Base-by-base conservation (phyloP, 2,797 vertebrate species). In the Halcyon chelicuti region DNA sequence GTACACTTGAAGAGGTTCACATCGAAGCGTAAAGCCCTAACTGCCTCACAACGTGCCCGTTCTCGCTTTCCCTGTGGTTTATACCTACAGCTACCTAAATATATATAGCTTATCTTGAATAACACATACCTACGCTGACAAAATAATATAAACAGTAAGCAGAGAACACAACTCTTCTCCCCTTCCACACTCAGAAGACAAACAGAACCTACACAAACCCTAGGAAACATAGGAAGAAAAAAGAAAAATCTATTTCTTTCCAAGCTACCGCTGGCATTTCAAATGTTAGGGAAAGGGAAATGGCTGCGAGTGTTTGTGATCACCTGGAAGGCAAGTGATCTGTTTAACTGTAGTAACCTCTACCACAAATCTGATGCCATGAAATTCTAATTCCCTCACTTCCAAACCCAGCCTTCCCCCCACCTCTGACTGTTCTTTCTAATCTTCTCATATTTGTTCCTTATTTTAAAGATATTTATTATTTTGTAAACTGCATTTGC, bases 401-500 rank as follows among this genome's bases (percentile, higher is more conserved):
- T 71, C 46, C 68, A 71, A 81, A 54, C 5, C 15, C 54, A 66
- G 7, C 37, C 54, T 66, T 65, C 29, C 18, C 37, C 11, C 10
- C 29, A 72, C 10, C 21, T 71, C 47, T 35, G 14, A 52, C 18
- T 65, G 61, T 20, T 72, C 29, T 60, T 88, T 76, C 31, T 63
- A 25, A 67, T 57, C 35, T 68, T 82, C 71, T 81, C 15, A 84
- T 23, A 63, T 33, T 94, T 3, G 26, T 33, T 73, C 37, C 54
- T 86, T 60, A 26, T 62, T 90, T 75, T 71, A 7, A 51, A 93
- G 79, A 79, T 61, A 4, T 31, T 75, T 67, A 39, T 67, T 76
- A 57, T 84, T 94, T 94, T 79, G 52, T 85, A 92, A 92, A 67
- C 21, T 57, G 40, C 71, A 85, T 74, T 89, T 82, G 55, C 57